Evolutionary conservation across 2,888 invertebrate genomes (phyloP).

Genomic region (Dorcus parallelipipedus): DNA sequence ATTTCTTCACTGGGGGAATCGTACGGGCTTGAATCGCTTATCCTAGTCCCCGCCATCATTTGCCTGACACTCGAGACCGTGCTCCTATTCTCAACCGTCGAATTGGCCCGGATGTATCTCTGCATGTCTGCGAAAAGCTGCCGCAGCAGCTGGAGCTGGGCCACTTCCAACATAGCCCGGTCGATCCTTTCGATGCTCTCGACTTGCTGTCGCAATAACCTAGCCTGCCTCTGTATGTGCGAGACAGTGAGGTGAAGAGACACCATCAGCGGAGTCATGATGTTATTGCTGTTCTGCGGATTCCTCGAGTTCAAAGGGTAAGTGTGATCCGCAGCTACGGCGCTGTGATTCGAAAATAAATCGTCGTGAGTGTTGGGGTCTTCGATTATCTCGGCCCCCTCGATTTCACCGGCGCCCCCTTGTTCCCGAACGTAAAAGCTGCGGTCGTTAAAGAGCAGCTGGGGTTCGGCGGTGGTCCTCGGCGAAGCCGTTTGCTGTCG

Average conservation of each 20-base stretch:
- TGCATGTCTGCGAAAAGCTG: constrained; percentile 64
- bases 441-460: constrained; percentile 34
- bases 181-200: constrained; percentile 45
- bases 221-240: constrained; percentile 45
- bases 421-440: constrained; percentile 38
- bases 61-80: constrained; percentile 45
- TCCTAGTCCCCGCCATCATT: constrained; percentile 49
- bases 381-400: constrained; percentile 4
- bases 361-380: constrained; percentile 3
- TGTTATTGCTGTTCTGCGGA: constrained; percentile 22
- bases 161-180: constrained; percentile 45
- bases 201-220: constrained; percentile 39
- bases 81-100: constrained; percentile 50
- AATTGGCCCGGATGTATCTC: constrained; percentile 51
- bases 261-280: constrained; percentile 41
- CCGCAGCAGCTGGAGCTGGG: constrained; percentile 58
- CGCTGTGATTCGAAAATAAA: constrained; percentile 21
- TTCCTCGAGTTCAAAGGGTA: constrained; percentile 32
- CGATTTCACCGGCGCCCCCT: constrained; percentile 1
- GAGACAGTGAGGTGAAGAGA: constrained; percentile 44
- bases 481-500: constrained; percentile 5
- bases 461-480: constrained; percentile 13
- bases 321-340: constrained; percentile 43
- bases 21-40: constrained; percentile 44
- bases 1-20: constrained; percentile 36